These are phyloP conservation scores for Saguinus imperator DNA, from an alignment of 2,113 vertebrate genomes.

Conservation along the genomic window DNA sequence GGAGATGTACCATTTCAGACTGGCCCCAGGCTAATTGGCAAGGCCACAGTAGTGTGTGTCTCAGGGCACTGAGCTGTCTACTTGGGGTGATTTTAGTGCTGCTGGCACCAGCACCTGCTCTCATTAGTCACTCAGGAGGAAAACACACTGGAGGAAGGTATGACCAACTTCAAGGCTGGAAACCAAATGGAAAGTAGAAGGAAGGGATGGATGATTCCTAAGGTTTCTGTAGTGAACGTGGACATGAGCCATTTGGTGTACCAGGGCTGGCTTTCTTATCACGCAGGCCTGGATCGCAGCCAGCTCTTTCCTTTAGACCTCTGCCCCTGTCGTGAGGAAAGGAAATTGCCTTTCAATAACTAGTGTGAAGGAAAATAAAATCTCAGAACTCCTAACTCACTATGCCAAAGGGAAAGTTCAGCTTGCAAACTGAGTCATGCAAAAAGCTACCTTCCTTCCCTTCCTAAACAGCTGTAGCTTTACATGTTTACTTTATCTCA, in stretches of 20 bases:
- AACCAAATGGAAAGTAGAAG: not conserved
- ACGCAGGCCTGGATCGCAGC: not conserved
- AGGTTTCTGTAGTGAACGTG: not conserved
- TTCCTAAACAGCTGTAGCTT: too few species aligned
- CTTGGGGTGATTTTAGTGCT: not conserved
- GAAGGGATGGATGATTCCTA: too few species aligned
- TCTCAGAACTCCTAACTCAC: too few species aligned
- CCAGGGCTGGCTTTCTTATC: not conserved
- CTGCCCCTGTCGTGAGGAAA: not conserved
- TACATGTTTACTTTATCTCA: too few species aligned
- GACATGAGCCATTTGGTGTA: rapidly evolving
- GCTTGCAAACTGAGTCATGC: too few species aligned
- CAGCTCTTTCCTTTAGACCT: not conserved
- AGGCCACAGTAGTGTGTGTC: not conserved
- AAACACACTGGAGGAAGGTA: not conserved
- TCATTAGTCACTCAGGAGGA: not conserved
- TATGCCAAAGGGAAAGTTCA: too few species aligned
- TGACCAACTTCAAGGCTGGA: not conserved
- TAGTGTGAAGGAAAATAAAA: not conserved
- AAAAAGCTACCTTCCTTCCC: too few species aligned
- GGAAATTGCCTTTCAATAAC: not conserved
- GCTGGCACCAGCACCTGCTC: not conserved
- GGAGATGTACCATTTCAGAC: not conserved
- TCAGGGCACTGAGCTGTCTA: not conserved
- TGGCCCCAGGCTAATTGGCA: too few species aligned